Percentiles rank a stretch among this genome's conserved stretches.
These are phyloP conservation scores for Pan troglodytes DNA, from an alignment of 2,113 vertebrate genomes.

Conservation along the genomic window NHGRI_mPanTro3-v2.1_pri NC_072404.2:73935501-73936000, in stretches of 20 bases:
- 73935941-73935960: constrained; percentile 74
- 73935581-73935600: not conserved
- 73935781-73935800: constrained; percentile 25
- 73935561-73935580: not conserved
- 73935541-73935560: not conserved
- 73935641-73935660: not conserved
- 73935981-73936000: constrained; percentile 74
- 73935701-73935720: not conserved
- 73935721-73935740: not conserved
- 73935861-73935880: constrained; percentile 54
- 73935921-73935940: constrained; percentile 68
- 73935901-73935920: constrained; percentile 73
- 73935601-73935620: not conserved
- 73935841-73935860: not conserved
- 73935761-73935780: not conserved
- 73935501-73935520: not conserved
- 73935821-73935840: not conserved
- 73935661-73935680: not conserved
- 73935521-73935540: not conserved
- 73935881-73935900: constrained; percentile 62
- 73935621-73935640: not conserved
- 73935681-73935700: not conserved
- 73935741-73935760: not conserved
- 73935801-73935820: not conserved
- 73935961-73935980: constrained; percentile 64